Evolutionary conservation across 2,797 vertebrate species (phyloP).

Genomic region (Rousettus madagascariensis): DNA sequence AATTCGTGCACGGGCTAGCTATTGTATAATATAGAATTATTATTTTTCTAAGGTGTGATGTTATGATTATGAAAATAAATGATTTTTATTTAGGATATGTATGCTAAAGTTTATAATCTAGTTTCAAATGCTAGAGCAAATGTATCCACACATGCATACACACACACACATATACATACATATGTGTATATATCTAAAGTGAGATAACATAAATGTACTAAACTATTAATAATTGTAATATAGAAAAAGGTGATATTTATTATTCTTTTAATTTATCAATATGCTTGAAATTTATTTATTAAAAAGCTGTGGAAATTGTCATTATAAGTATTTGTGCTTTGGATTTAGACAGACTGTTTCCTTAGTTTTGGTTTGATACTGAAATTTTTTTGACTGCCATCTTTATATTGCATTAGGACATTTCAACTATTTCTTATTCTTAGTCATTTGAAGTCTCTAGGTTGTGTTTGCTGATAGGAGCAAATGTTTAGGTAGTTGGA

Average conservation of each 20-base stretch:
- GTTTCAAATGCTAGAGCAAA: background rate
- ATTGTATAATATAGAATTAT: background rate
- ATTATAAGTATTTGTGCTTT: background rate
- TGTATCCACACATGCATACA: background rate
- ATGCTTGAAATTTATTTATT: background rate
- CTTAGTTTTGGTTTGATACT: background rate
- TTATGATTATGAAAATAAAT: background rate
- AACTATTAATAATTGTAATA: background rate
- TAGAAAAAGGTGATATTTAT: background rate
- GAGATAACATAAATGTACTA: background rate
- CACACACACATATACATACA: background rate
- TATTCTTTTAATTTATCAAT: background rate
- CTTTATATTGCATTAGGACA: background rate
- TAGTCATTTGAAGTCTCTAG: background rate
- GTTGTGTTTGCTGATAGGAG: background rate
- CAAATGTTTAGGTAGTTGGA: background rate
- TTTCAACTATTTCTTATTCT: background rate
- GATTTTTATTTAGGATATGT: background rate
- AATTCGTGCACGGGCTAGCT: background rate
- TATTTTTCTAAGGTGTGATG: background rate
- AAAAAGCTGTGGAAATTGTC: background rate
- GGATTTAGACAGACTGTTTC: background rate
- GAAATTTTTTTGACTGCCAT: background rate
- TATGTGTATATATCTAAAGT: background rate
- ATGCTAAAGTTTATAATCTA: background rate